These are phyloP conservation scores for Procambarus virginalis DNA, from an alignment of 1,140 invertebrate species.

Conservation along the genomic window DNA sequence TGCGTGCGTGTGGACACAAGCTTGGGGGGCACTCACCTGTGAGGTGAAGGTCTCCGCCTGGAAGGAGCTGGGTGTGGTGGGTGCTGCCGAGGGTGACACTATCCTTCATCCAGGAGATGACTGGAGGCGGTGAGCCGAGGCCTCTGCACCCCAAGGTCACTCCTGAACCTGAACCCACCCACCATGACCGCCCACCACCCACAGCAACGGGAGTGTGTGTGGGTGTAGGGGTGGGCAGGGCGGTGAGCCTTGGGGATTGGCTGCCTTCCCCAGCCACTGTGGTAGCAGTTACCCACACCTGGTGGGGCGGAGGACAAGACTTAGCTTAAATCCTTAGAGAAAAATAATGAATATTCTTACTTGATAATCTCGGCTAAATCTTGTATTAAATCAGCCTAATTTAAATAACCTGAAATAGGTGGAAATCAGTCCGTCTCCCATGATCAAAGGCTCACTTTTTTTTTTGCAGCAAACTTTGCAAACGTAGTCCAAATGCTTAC, in stretches of 20 bases:
- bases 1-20: too few relatives aligned
- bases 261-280: conserved; percentile 63
- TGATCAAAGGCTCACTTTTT: too few relatives aligned
- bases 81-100: conserved; percentile 26
- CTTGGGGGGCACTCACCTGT: conserved; percentile 13
- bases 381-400: too few relatives aligned
- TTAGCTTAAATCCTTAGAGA: too few relatives aligned
- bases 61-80: conserved; percentile 52
- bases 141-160: conserved; percentile 72
- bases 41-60: conserved; percentile 67
- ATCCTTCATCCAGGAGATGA: conserved; percentile 74
- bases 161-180: conserved; percentile 54
- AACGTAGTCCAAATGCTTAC: too few relatives aligned
- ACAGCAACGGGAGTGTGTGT: conserved; percentile 57
- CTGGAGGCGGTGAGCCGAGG: conserved; percentile 74
- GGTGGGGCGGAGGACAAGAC: background rate
- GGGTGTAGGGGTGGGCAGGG: conserved; percentile 36
- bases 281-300: conserved; percentile 69
- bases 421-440: too few relatives aligned
- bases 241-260: conserved; percentile 47
- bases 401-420: too few relatives aligned
- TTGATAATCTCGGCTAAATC: too few relatives aligned
- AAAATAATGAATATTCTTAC: too few relatives aligned
- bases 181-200: conserved; percentile 51
- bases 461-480: too few relatives aligned